These are phyloP conservation scores for Phrynocephalus versicolor DNA, from an alignment of 2,113 vertebrate genomes.

Conservation along the genomic window DNA sequence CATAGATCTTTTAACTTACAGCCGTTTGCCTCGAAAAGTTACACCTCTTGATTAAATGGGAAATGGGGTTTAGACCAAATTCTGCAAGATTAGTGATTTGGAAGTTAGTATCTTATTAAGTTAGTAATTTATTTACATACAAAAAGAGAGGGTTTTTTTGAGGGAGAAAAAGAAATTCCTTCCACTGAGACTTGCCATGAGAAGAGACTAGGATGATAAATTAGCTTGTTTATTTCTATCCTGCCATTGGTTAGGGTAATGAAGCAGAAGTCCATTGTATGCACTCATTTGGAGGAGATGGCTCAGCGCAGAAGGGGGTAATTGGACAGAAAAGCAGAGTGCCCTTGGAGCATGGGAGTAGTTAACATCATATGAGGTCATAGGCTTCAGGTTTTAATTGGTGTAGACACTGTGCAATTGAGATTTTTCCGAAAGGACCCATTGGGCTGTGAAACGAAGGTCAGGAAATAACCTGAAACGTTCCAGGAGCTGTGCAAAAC, in stretches of 20 bases:
- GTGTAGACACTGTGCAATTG: slow-evolving; percentile 80
- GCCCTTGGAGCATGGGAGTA: slow-evolving; percentile 83
- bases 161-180: not conserved
- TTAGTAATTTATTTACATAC: too few species aligned
- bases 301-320: slow-evolving; percentile 80
- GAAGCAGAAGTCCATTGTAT: slow-evolving; percentile 91
- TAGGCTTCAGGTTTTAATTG: slow-evolving; percentile 81
- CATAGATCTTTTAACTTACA: too few species aligned
- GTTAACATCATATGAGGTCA: slow-evolving; percentile 85
- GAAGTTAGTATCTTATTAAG: too few species aligned
- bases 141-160: too few species aligned
- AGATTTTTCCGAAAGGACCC: slow-evolving; percentile 74
- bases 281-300: slow-evolving; percentile 82
- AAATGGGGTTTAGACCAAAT: too few species aligned
- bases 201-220: slow-evolving; percentile 78
- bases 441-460: slow-evolving; percentile 68
- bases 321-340: slow-evolving; percentile 91
- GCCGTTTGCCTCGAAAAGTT: too few species aligned
- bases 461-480: slow-evolving; percentile 71
- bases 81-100: too few species aligned
- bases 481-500: slow-evolving; percentile 62
- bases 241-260: slow-evolving; percentile 90
- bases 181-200: slow-evolving; percentile 16
- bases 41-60: too few species aligned
- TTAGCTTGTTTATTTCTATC: slow-evolving; percentile 88